Conservation (phyloP, 2,888 invertebrate genomes). For the Tricholauxania praeusta region DNA sequence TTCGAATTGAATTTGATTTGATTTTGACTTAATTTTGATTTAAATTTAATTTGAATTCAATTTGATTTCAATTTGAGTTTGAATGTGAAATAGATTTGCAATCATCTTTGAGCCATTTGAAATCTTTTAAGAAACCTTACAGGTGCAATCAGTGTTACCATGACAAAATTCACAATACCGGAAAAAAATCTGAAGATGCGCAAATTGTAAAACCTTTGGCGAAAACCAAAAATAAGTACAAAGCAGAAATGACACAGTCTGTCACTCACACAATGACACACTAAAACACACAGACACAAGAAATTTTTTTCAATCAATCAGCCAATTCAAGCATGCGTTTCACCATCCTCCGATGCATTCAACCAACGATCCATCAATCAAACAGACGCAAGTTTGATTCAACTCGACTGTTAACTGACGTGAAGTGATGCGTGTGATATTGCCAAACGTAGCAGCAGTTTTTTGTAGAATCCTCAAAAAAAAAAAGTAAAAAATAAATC, state of each 20-base stretch:
- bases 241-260: not conserved
- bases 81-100: too few species aligned
- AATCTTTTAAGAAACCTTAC: too few species aligned
- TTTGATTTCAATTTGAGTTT: too few species aligned
- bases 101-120: too few species aligned
- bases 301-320: constrained; percentile 13
- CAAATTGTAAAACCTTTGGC: not conserved
- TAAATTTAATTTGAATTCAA: too few species aligned
- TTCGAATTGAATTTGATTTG: too few species aligned
- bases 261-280: not conserved
- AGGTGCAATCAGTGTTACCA: not conserved
- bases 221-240: not conserved
- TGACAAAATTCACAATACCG: not conserved
- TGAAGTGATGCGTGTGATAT: constrained; percentile 22
- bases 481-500: not conserved
- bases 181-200: too few species aligned
- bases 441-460: not conserved
- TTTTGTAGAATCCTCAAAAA: not conserved
- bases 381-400: constrained; percentile 36
- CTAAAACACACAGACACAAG: not conserved
- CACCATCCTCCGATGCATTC: constrained; percentile 10
- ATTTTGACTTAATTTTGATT: too few species aligned
- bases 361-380: constrained; percentile 18
- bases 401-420: constrained; percentile 23
- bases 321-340: not conserved